These are phyloP conservation scores for Hyles lineata DNA, from an alignment of 2,888 invertebrate species.

Conservation along the genomic window DNA sequence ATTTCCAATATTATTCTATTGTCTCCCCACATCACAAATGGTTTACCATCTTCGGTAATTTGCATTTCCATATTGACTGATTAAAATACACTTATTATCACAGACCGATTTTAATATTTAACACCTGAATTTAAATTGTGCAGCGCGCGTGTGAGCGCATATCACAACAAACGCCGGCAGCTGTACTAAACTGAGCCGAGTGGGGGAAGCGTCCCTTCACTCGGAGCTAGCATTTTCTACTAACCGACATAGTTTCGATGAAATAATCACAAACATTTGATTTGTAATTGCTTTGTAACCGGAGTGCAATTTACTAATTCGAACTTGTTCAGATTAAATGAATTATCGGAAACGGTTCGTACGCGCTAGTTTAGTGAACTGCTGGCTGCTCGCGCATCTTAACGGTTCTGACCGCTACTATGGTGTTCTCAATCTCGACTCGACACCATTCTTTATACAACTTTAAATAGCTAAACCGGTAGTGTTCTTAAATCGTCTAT, in stretches of 20 bases:
- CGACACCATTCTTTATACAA: neutral
- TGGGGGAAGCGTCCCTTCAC: constrained; percentile 25
- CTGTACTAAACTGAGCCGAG: constrained; percentile 7
- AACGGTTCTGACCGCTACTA: constrained; percentile 56
- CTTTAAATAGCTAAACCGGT: neutral
- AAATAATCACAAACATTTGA: constrained; percentile 1
- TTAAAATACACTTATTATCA: constrained; percentile 18
- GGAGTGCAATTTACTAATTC: neutral
- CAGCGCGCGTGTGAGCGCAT: constrained; percentile 7
- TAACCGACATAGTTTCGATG: constrained; percentile 20
- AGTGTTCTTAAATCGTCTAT: neutral
- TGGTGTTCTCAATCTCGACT: constrained; percentile 29
- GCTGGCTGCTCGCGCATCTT: constrained; percentile 53
- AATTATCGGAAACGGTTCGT: neutral
- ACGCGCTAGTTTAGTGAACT: constrained; percentile 41
- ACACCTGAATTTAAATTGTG: neutral
- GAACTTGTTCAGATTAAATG: neutral
- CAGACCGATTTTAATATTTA: constrained; percentile 47
- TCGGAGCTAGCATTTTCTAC: constrained; percentile 19
- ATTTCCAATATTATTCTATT: constrained; percentile 86
- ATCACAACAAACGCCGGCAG: constrained; percentile 4
- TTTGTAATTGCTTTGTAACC: constrained; percentile 12
- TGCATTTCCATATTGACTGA: constrained; percentile 62
- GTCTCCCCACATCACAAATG: constrained; percentile 87
- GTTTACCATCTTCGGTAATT: constrained; percentile 82